Percentiles rank a stretch among this genome's conserved stretches.
Conservation (phyloP, 2,113 vertebrate genomes). For the Thryonomys swinderianus region DNA sequence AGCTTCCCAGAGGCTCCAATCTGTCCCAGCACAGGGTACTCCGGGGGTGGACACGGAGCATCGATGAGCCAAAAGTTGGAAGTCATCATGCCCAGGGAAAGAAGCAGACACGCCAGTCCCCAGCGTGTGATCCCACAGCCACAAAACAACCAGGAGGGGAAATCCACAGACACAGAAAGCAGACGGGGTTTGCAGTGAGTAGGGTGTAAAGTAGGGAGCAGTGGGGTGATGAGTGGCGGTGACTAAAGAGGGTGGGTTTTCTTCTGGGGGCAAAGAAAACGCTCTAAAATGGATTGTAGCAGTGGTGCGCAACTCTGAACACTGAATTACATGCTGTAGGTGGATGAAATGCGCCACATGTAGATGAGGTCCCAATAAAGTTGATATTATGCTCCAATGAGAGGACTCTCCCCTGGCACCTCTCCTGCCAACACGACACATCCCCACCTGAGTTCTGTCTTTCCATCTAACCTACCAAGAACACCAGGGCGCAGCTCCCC, state of each 20-base stretch:
- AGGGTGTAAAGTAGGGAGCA: rapidly evolving
- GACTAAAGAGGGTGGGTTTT: neutral
- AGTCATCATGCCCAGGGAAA: rapidly evolving
- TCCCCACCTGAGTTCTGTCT: neutral
- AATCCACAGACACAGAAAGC: neutral
- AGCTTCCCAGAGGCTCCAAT: rapidly evolving
- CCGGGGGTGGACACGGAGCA: rapidly evolving
- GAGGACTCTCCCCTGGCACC: neutral
- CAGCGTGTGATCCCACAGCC: rapidly evolving
- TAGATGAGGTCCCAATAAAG: neutral
- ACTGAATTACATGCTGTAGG: neutral
- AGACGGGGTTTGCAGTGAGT: neutral
- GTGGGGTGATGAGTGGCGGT: neutral
- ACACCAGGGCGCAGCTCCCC: neutral
- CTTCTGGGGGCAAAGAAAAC: neutral
- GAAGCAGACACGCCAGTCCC: neutral
- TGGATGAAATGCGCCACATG: rapidly evolving
- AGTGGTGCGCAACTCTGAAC: neutral
- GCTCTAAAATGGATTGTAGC: neutral
- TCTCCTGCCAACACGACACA: neutral
- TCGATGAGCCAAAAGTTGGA: rapidly evolving
- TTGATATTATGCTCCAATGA: rapidly evolving
- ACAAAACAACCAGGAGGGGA: neutral
- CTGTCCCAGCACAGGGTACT: rapidly evolving
- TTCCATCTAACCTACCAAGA: neutral